Percentiles rank a stretch among this genome's conserved stretches.
phyloP scores from a whole-genome alignment of 2,888 invertebrate genomes.

The Oscheius sp. region DNA sequence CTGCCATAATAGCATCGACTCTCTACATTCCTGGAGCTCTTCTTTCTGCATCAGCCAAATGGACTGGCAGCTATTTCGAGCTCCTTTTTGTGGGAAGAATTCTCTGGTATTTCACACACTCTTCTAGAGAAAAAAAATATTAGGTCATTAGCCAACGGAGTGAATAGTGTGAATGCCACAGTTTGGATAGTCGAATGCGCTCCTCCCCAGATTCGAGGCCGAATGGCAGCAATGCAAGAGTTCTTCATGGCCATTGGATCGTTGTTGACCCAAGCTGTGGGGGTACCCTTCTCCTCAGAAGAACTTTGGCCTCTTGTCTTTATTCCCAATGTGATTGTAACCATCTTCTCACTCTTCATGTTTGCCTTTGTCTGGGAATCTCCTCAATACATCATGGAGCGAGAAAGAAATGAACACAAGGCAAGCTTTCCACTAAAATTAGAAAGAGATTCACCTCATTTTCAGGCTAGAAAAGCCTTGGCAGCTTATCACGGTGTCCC shows the following conservation, averaged over 20 bases:
- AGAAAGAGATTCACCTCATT: neutral
- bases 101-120: conserved; percentile 30
- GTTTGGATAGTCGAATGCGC: conserved; percentile 55
- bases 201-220: conserved; percentile 40
- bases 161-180: conserved; percentile 46
- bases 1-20: conserved; percentile 33
- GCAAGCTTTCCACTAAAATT: too few species aligned
- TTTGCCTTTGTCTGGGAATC: conserved; percentile 41
- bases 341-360: conserved; percentile 32
- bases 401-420: conserved; percentile 34
- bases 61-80: conserved; percentile 31
- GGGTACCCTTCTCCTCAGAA: conserved; percentile 48
- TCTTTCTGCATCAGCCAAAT: conserved; percentile 32
- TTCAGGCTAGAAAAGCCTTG: conserved; percentile 40
- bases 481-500: conserved; percentile 45
- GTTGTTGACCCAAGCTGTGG: conserved; percentile 44
- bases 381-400: conserved; percentile 43
- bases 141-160: conserved; percentile 44
- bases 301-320: conserved; percentile 45
- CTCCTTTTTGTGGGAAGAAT: conserved; percentile 40
- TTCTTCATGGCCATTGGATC: conserved; percentile 49
- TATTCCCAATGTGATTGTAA: conserved; percentile 37
- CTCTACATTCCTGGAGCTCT: conserved; percentile 39
- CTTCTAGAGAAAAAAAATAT: neutral
- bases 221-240: conserved; percentile 55